Conservation (phyloP, 2,113 vertebrate genomes). For the Oophaga pumilio region DNA sequence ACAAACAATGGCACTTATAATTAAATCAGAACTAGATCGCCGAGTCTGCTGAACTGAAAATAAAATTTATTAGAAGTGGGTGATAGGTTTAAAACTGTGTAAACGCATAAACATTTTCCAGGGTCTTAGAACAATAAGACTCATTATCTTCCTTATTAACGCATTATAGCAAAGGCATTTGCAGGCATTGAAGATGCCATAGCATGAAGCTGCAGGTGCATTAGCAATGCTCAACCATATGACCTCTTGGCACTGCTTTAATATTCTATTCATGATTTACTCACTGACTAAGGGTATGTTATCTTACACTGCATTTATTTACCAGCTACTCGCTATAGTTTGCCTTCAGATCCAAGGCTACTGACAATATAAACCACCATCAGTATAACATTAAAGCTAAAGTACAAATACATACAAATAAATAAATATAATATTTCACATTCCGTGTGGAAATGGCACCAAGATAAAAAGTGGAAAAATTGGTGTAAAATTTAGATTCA, state of each 20-base stretch:
- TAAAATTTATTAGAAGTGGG: conserved; percentile 47
- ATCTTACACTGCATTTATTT: conserved; percentile 20
- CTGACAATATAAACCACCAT: neutral
- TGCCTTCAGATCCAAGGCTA: conserved; percentile 14
- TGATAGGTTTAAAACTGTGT: conserved; percentile 44
- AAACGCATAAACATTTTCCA: conserved; percentile 44
- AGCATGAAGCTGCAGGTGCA: neutral
- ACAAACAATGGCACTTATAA: conserved; percentile 48
- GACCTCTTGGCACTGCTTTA: conserved; percentile 7
- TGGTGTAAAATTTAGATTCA: too few relatives aligned
- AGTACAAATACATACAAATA: neutral
- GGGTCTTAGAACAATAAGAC: conserved; percentile 43
- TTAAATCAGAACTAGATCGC: conserved; percentile 50
- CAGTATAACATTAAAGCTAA: neutral
- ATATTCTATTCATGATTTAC: conserved; percentile 44
- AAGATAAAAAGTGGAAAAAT: neutral
- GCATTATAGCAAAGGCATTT: conserved; percentile 26
- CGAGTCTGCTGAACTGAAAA: conserved; percentile 51
- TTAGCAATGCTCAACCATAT: conserved; percentile 21
- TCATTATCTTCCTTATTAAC: conserved; percentile 51
- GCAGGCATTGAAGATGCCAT: neutral
- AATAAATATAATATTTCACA: neutral
- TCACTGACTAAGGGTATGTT: conserved; percentile 7
- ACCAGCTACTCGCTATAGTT: neutral
- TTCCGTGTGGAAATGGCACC: neutral